phyloP scores from a whole-genome alignment of 2,888 invertebrate species.

The Parnassius apollo region DNA sequence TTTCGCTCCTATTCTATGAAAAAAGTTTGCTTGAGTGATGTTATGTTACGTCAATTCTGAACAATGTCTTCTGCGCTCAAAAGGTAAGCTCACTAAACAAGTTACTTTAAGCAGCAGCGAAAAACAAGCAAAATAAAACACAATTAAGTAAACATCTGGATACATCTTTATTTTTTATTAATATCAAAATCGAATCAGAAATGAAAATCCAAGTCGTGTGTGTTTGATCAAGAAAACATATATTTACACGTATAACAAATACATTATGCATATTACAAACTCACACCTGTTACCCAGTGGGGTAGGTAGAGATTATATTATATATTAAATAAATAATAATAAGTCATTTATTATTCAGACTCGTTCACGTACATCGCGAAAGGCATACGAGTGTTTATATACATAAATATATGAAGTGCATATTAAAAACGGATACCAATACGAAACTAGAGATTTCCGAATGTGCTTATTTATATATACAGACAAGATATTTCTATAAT shows the following conservation, averaged over 20 bases:
- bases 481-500: constrained; percentile 33
- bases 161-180: constrained; percentile 24
- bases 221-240: constrained; percentile 50
- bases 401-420: constrained; percentile 5
- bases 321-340: background rate
- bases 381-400: constrained; percentile 1
- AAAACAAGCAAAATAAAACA: constrained; percentile 12
- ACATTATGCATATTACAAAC: no score
- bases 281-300: no score
- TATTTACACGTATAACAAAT: constrained; percentile 50
- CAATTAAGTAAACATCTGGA: constrained; percentile 5
- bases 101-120: no score
- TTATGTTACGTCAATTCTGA: no score
- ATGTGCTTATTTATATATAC: constrained; percentile 31
- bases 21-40: no score
- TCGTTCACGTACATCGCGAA: no score
- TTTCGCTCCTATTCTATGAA: no score
- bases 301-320: background rate
- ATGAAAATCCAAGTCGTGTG: constrained; percentile 60
- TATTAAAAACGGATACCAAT: background rate
- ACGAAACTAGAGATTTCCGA: background rate
- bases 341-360: no score
- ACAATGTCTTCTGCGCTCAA: no score
- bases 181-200: constrained; percentile 41
- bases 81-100: no score